Base-by-base conservation (phyloP, 2,888 invertebrate genomes). In the Nezara viridula region DNA sequence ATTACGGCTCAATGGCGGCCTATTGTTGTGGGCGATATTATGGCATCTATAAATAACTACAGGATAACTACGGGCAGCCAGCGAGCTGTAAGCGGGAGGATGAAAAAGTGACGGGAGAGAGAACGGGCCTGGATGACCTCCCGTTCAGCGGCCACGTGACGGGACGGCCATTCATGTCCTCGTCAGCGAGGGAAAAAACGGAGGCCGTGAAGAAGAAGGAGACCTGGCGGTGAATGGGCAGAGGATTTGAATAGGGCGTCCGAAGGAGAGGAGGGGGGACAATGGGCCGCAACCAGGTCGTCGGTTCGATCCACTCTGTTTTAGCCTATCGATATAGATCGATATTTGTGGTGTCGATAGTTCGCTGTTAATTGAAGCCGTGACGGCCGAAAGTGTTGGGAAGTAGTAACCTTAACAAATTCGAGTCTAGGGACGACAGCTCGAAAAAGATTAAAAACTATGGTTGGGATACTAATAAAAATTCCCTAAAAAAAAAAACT, bases 81-180 rank as follows among this genome's bases (percentile, higher is more conserved):
- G 81, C 81, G 66, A 81, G 81, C 81, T 81, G 81, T 40, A 81
- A 81, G 81, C 44, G 81, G 81, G 44, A 81, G 81, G 44, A 47
- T 81, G 44, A 81, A 81, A 47, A 81, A 81, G 81, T 44, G 24
- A 81, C n/a, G 81, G 44, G n/a, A 44, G 44, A 73, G 66, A 73
- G 66, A 73, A 73, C 66, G 66, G 66, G 66, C 66, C 66, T 73
- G 37, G 44, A 37, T 47, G 81, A 81, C 81, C 81, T 81, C 81
- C 81, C 81, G 81, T 81, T 81, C 37, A 66, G 40, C 44, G 52
- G 88, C 49, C 88, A 66, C 88, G 88, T 88, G 86, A 86, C 86
- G 49, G 50, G 86, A 24, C 86, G 55, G 60, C 88, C 88, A 88
- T 88, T 88, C 88, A 88, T 88, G 88, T 44, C 81, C 44, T 81